Base-by-base conservation (phyloP, 2,113 vertebrate species). In the Marmota flaviventris region DNA sequence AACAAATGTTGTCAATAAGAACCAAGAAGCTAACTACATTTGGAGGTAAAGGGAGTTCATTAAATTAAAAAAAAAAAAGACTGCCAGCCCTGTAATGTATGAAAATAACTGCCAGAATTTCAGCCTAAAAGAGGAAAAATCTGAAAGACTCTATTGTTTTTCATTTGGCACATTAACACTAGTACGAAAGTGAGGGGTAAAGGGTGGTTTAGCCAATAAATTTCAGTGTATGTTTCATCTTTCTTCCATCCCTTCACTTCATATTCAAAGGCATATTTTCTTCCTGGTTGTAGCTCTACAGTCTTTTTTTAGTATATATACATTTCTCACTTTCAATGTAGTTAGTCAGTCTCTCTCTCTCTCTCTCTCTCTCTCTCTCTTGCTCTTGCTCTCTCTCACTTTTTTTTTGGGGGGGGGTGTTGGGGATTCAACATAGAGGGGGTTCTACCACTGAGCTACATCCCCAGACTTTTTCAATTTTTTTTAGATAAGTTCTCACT, bases 1-100 rank as follows among this genome's bases (percentile, higher is more conserved):
- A 96, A 96, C 24, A 96, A 97, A 95, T 82, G 70, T 86, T 96
- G 75, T 84, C 90, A 95, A 75, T 96, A 93, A 97, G 48, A 92
- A 63, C 53, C 39, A 85, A 17, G 20, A 24, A 83, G 27, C 29
- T 95, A 96, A 96, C 22, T 93, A 75, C 39, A 79, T 89, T 96
- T 83, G 82, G 16, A 93, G 70, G 81, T 83, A 45, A 37, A 48
- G 24, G 39, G 24, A 85, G 78, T 63, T 79, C 7, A 83, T 13
- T 73, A 78, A 70, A 82, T 72, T 61, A 63, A 63, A 63, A 25
- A 17, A 63, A 24, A 83, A 39, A 86, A 83, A 65, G 45, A 17
- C 29, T 58, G 8, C 42, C 76, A 29, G 1, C 14, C 45, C 69
- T 83, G 9, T 58, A 89, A 89, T 93, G 13, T 51, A 91, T 42